These are phyloP conservation scores for Urophycis tenuis DNA, from an alignment of 2,797 vertebrate genomes.

Conservation along the genomic window DNA sequence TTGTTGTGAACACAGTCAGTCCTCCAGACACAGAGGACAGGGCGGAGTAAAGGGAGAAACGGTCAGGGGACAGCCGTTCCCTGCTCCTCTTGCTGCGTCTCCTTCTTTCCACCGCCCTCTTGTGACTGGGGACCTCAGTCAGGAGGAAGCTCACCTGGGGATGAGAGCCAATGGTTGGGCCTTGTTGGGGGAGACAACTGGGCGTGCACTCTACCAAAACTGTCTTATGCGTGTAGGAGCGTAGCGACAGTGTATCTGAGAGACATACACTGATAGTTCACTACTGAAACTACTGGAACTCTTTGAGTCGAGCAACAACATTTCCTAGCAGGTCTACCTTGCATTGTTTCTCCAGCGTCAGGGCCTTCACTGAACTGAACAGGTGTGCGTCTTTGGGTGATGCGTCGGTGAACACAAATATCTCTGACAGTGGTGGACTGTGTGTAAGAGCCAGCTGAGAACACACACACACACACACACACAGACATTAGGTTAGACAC, in stretches of 20 bases:
- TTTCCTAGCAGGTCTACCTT: constrained; percentile 62
- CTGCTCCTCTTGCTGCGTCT: constrained; percentile 49
- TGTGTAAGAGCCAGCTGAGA: constrained; percentile 78
- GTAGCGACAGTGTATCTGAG: background rate
- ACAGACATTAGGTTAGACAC: constrained; percentile 2
- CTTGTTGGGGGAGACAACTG: background rate
- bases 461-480: constrained; percentile 13
- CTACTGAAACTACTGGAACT: background rate
- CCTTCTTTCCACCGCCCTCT: constrained; percentile 10
- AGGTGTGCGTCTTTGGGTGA: constrained; percentile 80
- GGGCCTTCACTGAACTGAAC: constrained; percentile 71
- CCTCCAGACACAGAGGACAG: constrained; percentile 78
- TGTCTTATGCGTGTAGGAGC: no score
- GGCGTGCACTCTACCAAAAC: background rate
- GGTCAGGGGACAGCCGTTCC: constrained; percentile 64
- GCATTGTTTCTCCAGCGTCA: constrained; percentile 73
- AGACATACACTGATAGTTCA: background rate
- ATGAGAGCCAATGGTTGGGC: constrained; percentile 3
- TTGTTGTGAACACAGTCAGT: constrained; percentile 79
- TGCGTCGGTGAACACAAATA: constrained; percentile 86
- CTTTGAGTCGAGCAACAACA: background rate
- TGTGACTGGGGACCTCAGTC: constrained; percentile 73
- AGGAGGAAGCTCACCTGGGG: constrained; percentile 81
- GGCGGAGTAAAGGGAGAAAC: constrained; percentile 76
- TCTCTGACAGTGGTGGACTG: constrained; percentile 80